Evolutionary conservation across 2,797 vertebrate genomes (phyloP), one percentile per base, ranked within the genome.

Genomic region (Chiloscyllium punctatum): DNA sequence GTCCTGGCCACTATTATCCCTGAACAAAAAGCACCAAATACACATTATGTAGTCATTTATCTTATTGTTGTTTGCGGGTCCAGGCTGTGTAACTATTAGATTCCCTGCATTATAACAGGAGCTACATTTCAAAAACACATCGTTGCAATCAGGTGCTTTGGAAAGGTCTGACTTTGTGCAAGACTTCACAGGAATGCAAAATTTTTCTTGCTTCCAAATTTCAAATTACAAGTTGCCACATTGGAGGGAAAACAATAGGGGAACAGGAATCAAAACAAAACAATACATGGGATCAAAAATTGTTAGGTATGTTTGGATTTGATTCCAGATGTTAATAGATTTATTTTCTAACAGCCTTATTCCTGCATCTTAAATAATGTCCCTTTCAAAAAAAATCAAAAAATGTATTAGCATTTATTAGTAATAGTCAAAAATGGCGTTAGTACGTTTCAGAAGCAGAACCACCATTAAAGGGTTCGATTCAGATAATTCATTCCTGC

Each of bases 401-500:
- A 84, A 84, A 48, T 84, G 79, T 7, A 42, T 84, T 42, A 42
- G 16, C 16, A 27, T 48, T 94, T 94, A 53, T 95, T 53, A 95
- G 74, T 33, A 77, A 74, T 72, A 30, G 16, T 53, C 51, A 95
- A 74, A 91, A 95, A 51, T 95, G 18, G 48, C 15, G 33, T 95
- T 48, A 9, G 25, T 48, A 21, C 16, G 33, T 74, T 16, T 72
- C 42, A 33, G 71, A 72, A 74, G 23, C 33, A 2, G 51, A 95
- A 27, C 27, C 96, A 95, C 96, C 96, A 96, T 96, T 96, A 96
- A 42, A 95, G 87, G 48, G 96, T 95, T 96, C 96, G 97, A 96
- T 97, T 97, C 97, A 96, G 97, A 95, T 96, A 96, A 97, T 96
- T 95, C 51, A 0, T 92, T 94, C 96, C 96, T 96, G 96, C 95